A percentile compares a stretch with the other conserved stretches of the same genome.
Evolutionary conservation across 1,140 invertebrate genomes (phyloP).

Genomic region (Heliconius hermathena): DNA sequence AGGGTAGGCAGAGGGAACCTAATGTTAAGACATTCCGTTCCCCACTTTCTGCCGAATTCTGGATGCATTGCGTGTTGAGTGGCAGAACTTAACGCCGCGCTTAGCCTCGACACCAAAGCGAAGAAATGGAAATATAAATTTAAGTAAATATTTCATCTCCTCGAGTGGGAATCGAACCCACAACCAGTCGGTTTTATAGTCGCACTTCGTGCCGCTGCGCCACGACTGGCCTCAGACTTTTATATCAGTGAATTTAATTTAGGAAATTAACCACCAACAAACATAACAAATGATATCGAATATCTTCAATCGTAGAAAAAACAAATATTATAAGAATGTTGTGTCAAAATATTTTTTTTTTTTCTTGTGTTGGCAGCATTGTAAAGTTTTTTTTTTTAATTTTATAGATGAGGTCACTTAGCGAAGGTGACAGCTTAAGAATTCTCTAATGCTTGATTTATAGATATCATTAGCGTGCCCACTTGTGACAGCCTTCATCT

Average conservation of each 20-base stretch:
- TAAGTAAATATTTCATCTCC: no score
- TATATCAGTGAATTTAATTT: slow-evolving; percentile 1
- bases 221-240: no score
- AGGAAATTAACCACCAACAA: neutral
- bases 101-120: no score
- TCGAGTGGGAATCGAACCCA: no score
- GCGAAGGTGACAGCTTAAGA: slow-evolving; percentile 15
- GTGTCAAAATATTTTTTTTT: slow-evolving; percentile 25
- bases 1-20: no score
- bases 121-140: no score
- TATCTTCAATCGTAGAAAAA: neutral
- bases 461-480: slow-evolving; percentile 28
- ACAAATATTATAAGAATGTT: neutral
- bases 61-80: no score
- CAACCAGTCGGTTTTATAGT: no score
- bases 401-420: slow-evolving; percentile 21
- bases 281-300: neutral
- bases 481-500: slow-evolving; percentile 17
- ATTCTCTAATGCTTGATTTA: slow-evolving; percentile 36
- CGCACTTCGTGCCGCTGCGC: no score
- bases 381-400: slow-evolving; percentile 25
- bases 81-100: no score
- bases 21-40: no score
- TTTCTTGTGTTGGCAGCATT: slow-evolving; percentile 21
- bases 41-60: no score